phyloP scores from a whole-genome alignment of 2,113 vertebrate genomes.

The Grammomys surdaster region DNA sequence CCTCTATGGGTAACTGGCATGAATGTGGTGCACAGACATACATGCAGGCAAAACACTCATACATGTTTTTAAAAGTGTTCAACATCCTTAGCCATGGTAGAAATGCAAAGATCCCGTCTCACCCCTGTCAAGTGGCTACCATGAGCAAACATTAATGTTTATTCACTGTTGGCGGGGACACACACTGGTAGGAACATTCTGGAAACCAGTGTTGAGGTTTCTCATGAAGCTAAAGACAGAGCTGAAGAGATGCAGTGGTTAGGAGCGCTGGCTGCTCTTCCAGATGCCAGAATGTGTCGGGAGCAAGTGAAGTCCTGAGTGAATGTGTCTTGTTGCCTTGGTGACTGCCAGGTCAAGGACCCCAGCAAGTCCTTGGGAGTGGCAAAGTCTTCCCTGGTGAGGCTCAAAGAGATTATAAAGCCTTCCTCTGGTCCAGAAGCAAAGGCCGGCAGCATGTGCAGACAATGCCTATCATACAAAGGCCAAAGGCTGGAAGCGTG shows the following conservation, averaged over 20 bases:
- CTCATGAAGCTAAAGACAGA: background rate
- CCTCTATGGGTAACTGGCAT: background rate
- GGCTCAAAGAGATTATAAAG: background rate
- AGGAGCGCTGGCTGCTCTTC: no score
- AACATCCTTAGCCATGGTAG: background rate
- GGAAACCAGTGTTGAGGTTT: background rate
- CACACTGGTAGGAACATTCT: background rate
- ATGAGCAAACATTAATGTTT: background rate
- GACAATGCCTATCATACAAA: background rate
- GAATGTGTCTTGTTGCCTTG: background rate
- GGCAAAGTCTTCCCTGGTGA: background rate
- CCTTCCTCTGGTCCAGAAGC: background rate
- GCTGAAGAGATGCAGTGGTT: no score
- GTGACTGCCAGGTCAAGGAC: background rate
- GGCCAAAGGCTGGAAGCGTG: no score
- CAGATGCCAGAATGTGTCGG: background rate
- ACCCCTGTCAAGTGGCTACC: background rate
- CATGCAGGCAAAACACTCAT: background rate
- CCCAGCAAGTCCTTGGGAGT: background rate
- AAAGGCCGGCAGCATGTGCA: background rate
- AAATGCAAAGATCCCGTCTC: background rate
- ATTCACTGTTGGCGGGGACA: background rate
- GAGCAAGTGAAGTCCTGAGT: background rate
- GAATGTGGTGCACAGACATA: background rate
- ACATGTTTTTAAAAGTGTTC: background rate